Conservation (phyloP, 2,888 invertebrate genomes). For the Aproaerema taeniolella region DNA sequence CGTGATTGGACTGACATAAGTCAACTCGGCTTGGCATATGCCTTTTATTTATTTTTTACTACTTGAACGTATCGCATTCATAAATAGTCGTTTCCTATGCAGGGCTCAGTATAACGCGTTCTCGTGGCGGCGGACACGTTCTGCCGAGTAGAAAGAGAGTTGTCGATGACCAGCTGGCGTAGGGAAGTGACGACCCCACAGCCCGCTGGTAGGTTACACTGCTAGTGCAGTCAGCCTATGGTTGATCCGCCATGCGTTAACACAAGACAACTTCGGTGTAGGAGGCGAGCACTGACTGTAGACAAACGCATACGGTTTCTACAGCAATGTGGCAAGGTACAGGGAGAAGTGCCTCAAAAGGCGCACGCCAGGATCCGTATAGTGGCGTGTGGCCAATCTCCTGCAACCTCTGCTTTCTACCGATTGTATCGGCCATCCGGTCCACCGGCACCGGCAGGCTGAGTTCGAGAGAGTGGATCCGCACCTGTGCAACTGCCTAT, state of each 20-base stretch:
- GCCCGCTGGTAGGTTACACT: background rate
- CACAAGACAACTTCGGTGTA: background rate
- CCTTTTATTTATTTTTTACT: too few species aligned
- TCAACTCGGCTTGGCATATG: too few species aligned
- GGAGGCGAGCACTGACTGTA: background rate
- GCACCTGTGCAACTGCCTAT: constrained; percentile 17
- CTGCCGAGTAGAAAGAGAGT: too few species aligned
- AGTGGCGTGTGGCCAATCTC: constrained; percentile 4
- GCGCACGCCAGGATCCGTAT: background rate
- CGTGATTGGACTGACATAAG: too few species aligned
- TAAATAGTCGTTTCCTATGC: too few species aligned
- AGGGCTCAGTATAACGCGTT: too few species aligned
- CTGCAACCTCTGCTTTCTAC: constrained; percentile 2
- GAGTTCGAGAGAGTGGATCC: constrained; percentile 11
- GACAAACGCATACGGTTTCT: background rate
- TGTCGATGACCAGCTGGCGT: too few species aligned
- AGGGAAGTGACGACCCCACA: constrained; percentile 3
- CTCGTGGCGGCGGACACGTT: too few species aligned
- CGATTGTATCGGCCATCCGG: background rate
- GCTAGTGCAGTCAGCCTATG: background rate
- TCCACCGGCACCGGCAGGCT: constrained; percentile 3
- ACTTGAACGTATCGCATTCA: too few species aligned
- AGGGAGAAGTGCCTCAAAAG: background rate
- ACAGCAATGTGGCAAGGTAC: background rate
- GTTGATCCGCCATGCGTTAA: background rate